These are phyloP conservation scores for Rhinoraja longicauda DNA, from an alignment of 2,797 vertebrate genomes.

Conservation along the genomic window DNA sequence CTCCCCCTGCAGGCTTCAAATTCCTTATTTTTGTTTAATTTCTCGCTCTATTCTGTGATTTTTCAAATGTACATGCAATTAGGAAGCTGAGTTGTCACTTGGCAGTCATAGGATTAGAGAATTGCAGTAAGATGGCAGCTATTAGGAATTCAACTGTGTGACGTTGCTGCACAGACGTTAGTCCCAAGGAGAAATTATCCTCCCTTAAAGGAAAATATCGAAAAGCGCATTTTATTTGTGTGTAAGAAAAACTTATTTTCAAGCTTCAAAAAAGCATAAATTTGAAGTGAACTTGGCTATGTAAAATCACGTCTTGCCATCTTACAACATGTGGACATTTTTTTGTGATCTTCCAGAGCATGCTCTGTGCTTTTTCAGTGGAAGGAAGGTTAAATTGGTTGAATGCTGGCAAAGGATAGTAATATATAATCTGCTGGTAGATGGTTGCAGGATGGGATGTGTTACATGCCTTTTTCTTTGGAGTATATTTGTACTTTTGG, in stretches of 20 bases:
- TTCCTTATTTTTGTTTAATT: not conserved
- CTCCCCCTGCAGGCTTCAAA: not conserved
- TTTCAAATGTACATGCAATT: not conserved
- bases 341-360: not conserved
- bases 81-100: not conserved
- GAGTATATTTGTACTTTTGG: not conserved
- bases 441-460: not conserved
- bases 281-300: not conserved
- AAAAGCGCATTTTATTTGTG: not conserved
- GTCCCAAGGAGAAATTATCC: not conserved
- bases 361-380: not conserved
- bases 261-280: not conserved
- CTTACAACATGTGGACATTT: not conserved
- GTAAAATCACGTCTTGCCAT: not conserved
- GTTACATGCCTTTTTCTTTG: not conserved
- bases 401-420: not conserved
- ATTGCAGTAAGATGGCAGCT: not conserved
- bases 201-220: not conserved
- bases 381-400: not conserved
- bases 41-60: not conserved
- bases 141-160: not conserved
- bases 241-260: not conserved
- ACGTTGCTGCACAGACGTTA: not conserved
- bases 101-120: not conserved
- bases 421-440: not conserved